Percentiles rank a stretch among this genome's conserved stretches.
Conservation (phyloP, 2,888 invertebrate genomes). For the Cephus pygmeus region DNA sequence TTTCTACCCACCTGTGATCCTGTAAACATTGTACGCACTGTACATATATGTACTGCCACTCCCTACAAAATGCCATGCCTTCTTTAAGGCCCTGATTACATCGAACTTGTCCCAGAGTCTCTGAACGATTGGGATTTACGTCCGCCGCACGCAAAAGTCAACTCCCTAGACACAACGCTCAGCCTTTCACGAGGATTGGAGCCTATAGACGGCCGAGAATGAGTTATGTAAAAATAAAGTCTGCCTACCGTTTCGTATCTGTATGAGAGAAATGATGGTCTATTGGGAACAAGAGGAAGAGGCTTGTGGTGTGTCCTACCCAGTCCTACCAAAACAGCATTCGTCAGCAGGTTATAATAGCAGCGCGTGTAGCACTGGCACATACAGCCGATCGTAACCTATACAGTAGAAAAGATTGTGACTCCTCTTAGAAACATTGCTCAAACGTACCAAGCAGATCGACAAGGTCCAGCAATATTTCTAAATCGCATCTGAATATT, state of each 20-base stretch:
- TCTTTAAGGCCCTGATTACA: neutral
- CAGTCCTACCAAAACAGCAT: neutral
- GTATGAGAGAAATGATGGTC: neutral
- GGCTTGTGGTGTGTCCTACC: neutral
- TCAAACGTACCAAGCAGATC: too few species aligned
- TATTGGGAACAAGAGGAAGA: neutral
- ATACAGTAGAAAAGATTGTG: too few species aligned
- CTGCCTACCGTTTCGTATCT: neutral
- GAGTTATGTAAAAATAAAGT: neutral
- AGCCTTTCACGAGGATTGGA: neutral
- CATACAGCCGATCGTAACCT: neutral
- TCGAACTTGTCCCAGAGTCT: neutral
- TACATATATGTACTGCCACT: neutral
- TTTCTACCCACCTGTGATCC: neutral
- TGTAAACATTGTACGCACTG: neutral
- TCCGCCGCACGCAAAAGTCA: neutral
- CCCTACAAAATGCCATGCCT: neutral
- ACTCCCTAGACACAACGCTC: neutral
- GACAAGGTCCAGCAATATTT: too few species aligned
- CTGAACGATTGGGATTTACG: neutral
- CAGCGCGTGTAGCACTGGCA: neutral
- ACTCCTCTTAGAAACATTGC: too few species aligned
- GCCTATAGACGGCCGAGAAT: neutral
- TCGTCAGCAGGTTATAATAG: neutral
- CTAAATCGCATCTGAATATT: too few species aligned